These are phyloP conservation scores for Gonatopus flavifemur DNA, from an alignment of 1,140 invertebrate genomes.

Conservation along the genomic window DNA sequence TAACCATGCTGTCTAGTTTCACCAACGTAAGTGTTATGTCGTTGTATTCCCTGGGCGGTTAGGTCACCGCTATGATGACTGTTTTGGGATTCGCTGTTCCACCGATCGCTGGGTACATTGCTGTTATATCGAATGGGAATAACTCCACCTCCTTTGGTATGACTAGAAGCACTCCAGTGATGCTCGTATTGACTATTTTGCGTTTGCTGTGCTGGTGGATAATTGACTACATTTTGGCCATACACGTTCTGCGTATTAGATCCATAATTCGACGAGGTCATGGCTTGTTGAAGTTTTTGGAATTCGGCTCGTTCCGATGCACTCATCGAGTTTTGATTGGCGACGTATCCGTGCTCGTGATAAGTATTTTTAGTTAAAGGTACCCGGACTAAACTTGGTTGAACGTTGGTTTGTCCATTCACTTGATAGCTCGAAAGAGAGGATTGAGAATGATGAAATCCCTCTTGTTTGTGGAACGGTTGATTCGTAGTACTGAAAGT, in stretches of 20 bases:
- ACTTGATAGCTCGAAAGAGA: too few relatives aligned
- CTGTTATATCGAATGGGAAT: conserved; percentile 21
- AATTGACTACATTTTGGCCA: background rate
- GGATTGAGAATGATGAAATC: too few relatives aligned
- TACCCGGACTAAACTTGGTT: too few relatives aligned
- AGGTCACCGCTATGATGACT: background rate
- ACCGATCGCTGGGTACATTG: background rate
- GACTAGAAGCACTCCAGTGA: conserved; percentile 25
- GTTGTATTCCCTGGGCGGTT: background rate
- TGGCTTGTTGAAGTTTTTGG: background rate
- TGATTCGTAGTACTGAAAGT: too few relatives aligned
- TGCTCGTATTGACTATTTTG: conserved; percentile 24
- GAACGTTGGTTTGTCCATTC: too few relatives aligned
- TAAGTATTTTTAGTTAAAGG: too few relatives aligned
- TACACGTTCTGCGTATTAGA: background rate
- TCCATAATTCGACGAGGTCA: background rate
- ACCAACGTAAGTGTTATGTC: background rate
- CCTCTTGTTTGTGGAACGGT: too few relatives aligned
- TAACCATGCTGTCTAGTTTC: conserved; percentile 2
- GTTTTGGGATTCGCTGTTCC: conserved; percentile 4
- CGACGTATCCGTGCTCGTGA: background rate
- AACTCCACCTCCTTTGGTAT: conserved; percentile 7
- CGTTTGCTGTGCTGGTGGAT: background rate
- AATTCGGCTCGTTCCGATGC: background rate
- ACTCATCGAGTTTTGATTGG: background rate